Conservation (phyloP, 1,140 invertebrate genomes). For the Eriocheir sinensis region DNA sequence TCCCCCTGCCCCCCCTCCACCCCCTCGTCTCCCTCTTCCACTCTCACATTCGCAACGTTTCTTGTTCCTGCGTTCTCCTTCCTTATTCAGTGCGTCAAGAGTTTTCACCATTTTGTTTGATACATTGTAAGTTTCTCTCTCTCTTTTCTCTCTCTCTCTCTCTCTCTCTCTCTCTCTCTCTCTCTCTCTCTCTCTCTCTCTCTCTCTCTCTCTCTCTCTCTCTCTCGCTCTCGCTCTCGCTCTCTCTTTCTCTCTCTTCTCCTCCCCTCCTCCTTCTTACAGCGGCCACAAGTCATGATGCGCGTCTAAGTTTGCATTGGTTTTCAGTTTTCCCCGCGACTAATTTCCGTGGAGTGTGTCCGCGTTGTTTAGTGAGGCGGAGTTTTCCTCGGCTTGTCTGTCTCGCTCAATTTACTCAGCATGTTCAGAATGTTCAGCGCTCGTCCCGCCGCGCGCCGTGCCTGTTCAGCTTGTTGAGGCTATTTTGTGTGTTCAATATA, state of each 20-base stretch:
- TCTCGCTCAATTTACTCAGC: neutral
- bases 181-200: too few species aligned
- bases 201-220: neutral
- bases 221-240: too few species aligned
- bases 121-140: neutral
- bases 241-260: neutral
- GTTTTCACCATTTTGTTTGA: neutral
- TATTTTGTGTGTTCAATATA: constrained; percentile 26
- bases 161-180: neutral
- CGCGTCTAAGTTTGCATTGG: neutral
- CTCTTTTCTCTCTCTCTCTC: neutral
- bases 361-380: neutral
- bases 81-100: neutral
- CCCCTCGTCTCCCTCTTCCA: neutral
- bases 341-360: neutral
- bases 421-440: neutral
- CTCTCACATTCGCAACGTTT: neutral
- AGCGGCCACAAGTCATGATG: neutral
- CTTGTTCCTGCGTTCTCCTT: neutral
- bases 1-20: neutral
- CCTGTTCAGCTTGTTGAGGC: constrained; percentile 20
- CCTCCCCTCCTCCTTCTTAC: too few species aligned
- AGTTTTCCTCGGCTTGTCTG: neutral
- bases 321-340: neutral
- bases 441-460: neutral